Evolutionary conservation across 2,113 vertebrate species (phyloP).

Genomic region (Miniopterus natalensis): DNA sequence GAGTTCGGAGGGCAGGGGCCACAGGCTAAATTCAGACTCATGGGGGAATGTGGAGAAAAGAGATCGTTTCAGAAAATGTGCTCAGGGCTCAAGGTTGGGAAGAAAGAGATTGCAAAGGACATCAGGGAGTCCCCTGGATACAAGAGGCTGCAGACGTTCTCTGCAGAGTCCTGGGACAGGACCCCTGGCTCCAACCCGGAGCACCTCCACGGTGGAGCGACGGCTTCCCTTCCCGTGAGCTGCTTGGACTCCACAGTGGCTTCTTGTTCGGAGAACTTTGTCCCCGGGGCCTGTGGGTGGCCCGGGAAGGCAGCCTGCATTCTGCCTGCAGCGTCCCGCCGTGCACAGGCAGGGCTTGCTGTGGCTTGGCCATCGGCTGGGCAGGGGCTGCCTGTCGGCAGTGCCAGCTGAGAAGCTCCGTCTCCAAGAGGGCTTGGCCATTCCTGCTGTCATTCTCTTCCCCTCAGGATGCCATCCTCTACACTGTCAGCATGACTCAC

Average conservation of each 20-base stretch:
- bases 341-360: fast-evolving
- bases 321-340: neutral
- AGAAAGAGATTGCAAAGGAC: neutral
- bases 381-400: neutral
- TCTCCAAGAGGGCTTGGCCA: neutral
- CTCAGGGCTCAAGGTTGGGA: neutral
- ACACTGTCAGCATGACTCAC: constrained; percentile 27
- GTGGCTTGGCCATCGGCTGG: neutral
- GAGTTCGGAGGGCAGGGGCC: too few relatives aligned
- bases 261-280: neutral
- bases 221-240: neutral
- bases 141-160: neutral
- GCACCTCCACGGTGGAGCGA: neutral
- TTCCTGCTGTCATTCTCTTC: constrained; percentile 49
- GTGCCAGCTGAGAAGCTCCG: neutral
- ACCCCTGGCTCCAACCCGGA: neutral
- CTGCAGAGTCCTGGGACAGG: neutral
- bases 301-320: neutral
- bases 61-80: neutral
- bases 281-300: neutral
- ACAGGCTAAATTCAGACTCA: neutral
- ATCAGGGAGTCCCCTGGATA: neutral
- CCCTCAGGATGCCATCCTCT: constrained; percentile 37
- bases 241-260: neutral
- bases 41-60: neutral